Percentiles rank a stretch among this genome's conserved stretches.
These are phyloP conservation scores for Mormyrus hasselquistii DNA, from an alignment of 2,797 vertebrate species.

Conservation along the genomic window DNA sequence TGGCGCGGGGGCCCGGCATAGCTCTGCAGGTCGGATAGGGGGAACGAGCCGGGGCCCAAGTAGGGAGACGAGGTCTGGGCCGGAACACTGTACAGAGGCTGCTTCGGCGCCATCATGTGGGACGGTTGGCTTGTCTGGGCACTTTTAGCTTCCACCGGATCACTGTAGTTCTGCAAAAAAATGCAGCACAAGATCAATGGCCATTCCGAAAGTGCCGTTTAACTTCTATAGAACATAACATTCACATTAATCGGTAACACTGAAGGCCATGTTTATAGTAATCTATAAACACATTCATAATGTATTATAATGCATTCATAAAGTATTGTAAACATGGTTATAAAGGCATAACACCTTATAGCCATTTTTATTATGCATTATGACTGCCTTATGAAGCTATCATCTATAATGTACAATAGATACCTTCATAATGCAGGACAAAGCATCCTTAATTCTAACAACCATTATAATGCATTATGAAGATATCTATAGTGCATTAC, in stretches of 20 bases:
- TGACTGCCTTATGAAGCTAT: background rate
- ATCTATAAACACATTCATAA: background rate
- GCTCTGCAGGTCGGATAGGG: conserved; percentile 87
- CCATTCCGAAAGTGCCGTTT: conserved; percentile 40
- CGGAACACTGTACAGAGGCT: conserved; percentile 86
- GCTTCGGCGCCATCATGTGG: conserved; percentile 87
- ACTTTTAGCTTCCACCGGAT: conserved; percentile 84
- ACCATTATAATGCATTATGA: background rate
- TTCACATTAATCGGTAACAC: background rate
- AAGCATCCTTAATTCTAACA: background rate
- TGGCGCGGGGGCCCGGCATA: conserved; percentile 78
- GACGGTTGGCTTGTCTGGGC: conserved; percentile 75
- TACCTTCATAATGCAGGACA: background rate
- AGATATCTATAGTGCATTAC: background rate
- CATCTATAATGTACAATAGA: background rate
- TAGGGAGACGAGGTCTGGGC: conserved; percentile 83
- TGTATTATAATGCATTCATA: background rate
- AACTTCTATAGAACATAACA: background rate
- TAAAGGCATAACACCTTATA: background rate
- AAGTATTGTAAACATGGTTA: background rate
- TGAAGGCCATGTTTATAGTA: background rate
- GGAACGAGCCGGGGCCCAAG: conserved; percentile 84
- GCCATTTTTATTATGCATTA: background rate
- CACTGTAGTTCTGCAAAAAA: conserved; percentile 76
- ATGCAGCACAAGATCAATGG: background rate